Evolutionary conservation across 2,113 vertebrate genomes (phyloP), one percentile per base, ranked within the genome.

Genomic region (Terrapene triunguis): DNA sequence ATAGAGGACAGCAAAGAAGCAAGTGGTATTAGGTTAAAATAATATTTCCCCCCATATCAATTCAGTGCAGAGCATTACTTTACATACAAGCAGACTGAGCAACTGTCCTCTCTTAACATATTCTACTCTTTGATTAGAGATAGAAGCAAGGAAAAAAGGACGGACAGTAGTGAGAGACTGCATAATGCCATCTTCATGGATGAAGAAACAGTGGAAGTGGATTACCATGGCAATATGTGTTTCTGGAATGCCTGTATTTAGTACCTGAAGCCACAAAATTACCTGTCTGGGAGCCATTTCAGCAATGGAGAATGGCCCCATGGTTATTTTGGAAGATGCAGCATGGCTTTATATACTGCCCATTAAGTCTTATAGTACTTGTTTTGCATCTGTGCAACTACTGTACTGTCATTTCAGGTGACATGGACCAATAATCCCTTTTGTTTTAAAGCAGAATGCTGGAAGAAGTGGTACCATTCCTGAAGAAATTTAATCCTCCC

Each of bases 401-500:
- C 84, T 62, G 1, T 10, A 10, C 2, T 69, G n/a, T 32, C 84
- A 80, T 84, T 84, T 87, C 1, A 0, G 27, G 24, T 35, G 80
- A 2, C 1, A 0, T 9, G 2, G 35, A 6, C 5, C 59, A 27
- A 84, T 17, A 48, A 50, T 82, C 9, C 59, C 13, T 62, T 74
- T 74, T 74, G 35, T 74, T 74, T 24, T 74, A 42, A 14, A 84
- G 88, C 92, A 90, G 59, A 88, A 80, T 38, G 42, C 0, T 1
- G 82, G 53, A 89, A 92, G n/a, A 32, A 48, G n/a, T 59, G 94
- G 22, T 47, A 55, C 55, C 88, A 38, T 74, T 42, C 21, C 17
- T 51, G 79, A 84, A 44, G 48, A 93, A 90, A 51, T 92, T 87
- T 88, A 92, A 78, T 80, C 48, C 78, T 91, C 81, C 84, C 25